Evolutionary conservation across 64 coral and sea anemone genomes (phyloP), one percentile per base, ranked within the genome.

Genomic region (Montipora sp.): DNA sequence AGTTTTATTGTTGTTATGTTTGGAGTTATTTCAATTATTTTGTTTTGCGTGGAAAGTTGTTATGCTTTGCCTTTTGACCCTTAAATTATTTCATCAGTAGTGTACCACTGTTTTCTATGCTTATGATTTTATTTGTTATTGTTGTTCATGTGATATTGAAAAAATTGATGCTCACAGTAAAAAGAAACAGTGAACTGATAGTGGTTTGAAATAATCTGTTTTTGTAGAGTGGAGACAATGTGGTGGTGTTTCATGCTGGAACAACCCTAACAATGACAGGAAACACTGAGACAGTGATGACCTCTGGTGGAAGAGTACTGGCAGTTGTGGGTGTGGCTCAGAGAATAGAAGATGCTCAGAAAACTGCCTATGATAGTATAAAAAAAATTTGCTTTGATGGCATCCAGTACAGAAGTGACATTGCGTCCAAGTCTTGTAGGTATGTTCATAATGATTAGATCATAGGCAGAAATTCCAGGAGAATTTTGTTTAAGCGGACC

Each of bases 231-330:
- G 67, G 10, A 75, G 74, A 90, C n/a, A 93, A 93, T 9, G 21
- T 98, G 5, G 22, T 90, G 24, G 83, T 98, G 44, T 96, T 98
- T 87, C 96, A 98, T 75, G 96, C 94, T 92, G 96, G 96, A 5
- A 98, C 96, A 79, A 59, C 85, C 10, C 8, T 80, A 19, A 90
- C 90, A 59, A 59, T 77, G 16, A 36, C 60, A 14, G 94, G 80
- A 10, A 72, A 76, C 46, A 79, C 48, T 7, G 49, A 91, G 10
- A 27, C 48, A 24, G 77, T 95, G n/a, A 83, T 95, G 7, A 98
- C 96, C 23, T 93, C 94, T 73, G 96, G 96, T 51, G 96, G 96
- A 5, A 88, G 96, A 67, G 96, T 98, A 2, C 19, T 98, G 12
- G 88, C 90, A 55, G 78, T 95, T 47, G 96, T 98, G 73, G 90